Percentiles rank a stretch among this genome's conserved stretches.
Evolutionary conservation across 2,888 invertebrate species (phyloP).

Genomic region (Zootermopsis nevadensis): DNA sequence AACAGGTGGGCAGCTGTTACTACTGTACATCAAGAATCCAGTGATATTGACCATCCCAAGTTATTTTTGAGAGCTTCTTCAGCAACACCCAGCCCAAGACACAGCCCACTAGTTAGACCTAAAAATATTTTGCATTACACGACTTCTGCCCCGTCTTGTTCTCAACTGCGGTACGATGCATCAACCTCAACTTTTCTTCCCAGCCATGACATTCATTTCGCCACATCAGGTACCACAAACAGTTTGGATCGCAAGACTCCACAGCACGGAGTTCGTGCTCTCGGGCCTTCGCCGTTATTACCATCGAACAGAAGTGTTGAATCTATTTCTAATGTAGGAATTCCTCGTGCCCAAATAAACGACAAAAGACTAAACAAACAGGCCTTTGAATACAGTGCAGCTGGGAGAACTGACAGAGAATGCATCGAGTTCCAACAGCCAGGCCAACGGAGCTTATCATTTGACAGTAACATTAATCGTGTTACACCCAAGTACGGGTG

Average conservation of each 20-base stretch:
- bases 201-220: conserved; percentile 34
- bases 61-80: conserved; percentile 52
- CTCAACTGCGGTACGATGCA: neutral
- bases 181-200: conserved; percentile 16
- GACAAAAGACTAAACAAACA: neutral
- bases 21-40: conserved; percentile 54
- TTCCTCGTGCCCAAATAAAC: conserved; percentile 27
- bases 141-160: conserved; percentile 10
- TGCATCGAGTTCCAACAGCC: conserved; percentile 39
- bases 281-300: conserved; percentile 22
- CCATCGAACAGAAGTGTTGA: conserved; percentile 24
- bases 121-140: conserved; percentile 47
- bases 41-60: conserved; percentile 37
- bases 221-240: conserved; percentile 26
- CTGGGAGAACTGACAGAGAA: neutral
- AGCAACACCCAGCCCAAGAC: conserved; percentile 57
- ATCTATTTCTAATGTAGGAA: conserved; percentile 4
- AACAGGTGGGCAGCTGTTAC: conserved; percentile 54
- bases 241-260: conserved; percentile 41
- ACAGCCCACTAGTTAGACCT: conserved; percentile 55
- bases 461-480: conserved; percentile 50
- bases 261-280: neutral
- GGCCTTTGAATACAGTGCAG: neutral
- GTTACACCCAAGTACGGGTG: neutral
- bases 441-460: conserved; percentile 49